These are phyloP conservation scores for Penelope pileata DNA, from an alignment of 2,113 vertebrate genomes.

Conservation along the genomic window DNA sequence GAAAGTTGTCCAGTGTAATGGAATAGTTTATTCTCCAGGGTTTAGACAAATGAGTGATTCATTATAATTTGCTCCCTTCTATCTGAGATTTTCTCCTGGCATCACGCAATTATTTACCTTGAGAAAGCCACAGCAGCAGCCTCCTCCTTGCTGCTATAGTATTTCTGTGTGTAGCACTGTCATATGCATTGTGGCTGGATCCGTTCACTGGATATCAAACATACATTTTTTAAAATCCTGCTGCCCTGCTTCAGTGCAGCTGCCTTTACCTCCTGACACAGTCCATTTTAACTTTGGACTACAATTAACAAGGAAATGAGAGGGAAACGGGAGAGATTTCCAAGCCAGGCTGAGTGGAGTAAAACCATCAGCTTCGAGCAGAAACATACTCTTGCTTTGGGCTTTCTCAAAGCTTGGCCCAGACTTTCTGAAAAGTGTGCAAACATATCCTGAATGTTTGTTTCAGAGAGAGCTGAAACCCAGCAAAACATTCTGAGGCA, in stretches of 20 bases:
- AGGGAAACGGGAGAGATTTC: neutral
- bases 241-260: neutral
- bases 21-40: neutral
- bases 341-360: neutral
- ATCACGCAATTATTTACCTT: neutral
- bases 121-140: neutral
- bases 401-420: neutral
- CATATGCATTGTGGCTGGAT: neutral
- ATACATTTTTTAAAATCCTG: fast-evolving
- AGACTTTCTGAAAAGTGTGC: neutral
- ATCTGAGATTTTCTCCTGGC: neutral
- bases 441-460: neutral
- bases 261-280: neutral
- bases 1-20: neutral
- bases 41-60: neutral
- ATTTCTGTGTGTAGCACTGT: neutral
- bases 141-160: neutral
- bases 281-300: neutral
- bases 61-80: neutral
- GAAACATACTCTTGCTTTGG: neutral
- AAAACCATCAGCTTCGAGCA: neutral
- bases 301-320: neutral
- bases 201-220: neutral
- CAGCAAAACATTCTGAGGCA: neutral
- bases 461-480: neutral